Percentiles rank a stretch among this genome's conserved stretches.
Conservation (phyloP, 2,113 vertebrate species). For the Orientallactaga bullata region DNA sequence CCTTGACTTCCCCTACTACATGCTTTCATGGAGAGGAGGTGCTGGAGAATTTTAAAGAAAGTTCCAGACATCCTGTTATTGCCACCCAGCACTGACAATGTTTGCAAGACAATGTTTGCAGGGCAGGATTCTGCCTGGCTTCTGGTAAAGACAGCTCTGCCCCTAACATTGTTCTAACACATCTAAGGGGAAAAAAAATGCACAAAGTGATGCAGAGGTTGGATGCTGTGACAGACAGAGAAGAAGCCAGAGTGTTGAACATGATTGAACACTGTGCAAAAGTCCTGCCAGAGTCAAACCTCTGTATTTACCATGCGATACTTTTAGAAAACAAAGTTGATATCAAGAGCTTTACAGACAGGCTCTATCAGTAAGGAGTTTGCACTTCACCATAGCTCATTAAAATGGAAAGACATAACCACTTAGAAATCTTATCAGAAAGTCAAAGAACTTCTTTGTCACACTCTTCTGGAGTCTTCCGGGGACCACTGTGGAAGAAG, state of each 20-base stretch:
- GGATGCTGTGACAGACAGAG: neutral
- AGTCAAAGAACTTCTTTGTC: neutral
- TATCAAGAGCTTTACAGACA: neutral
- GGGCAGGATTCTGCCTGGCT: neutral
- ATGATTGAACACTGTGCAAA: neutral
- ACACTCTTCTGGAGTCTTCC: too few relatives aligned
- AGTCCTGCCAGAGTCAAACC: neutral
- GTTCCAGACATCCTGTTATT: neutral
- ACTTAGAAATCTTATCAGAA: slow-evolving; percentile 30
- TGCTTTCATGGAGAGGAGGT: neutral
- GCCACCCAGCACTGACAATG: neutral
- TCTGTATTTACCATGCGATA: neutral
- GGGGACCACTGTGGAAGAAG: too few relatives aligned
- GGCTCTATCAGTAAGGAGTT: neutral
- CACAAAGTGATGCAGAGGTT: neutral
- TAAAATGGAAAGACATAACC: neutral
- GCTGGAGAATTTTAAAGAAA: neutral
- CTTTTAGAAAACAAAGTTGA: slow-evolving; percentile 21
- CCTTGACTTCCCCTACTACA: neutral
- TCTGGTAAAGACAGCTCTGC: neutral
- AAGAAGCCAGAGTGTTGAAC: neutral
- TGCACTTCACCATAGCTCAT: slow-evolving; percentile 16
- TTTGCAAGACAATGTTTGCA: neutral
- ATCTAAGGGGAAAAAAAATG: slow-evolving; percentile 36
- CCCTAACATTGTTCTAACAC: neutral